A percentile compares a stretch with the other conserved stretches of the same genome.
Conservation (phyloP, 1,140 invertebrate genomes). For the Bombus superbus region DNA sequence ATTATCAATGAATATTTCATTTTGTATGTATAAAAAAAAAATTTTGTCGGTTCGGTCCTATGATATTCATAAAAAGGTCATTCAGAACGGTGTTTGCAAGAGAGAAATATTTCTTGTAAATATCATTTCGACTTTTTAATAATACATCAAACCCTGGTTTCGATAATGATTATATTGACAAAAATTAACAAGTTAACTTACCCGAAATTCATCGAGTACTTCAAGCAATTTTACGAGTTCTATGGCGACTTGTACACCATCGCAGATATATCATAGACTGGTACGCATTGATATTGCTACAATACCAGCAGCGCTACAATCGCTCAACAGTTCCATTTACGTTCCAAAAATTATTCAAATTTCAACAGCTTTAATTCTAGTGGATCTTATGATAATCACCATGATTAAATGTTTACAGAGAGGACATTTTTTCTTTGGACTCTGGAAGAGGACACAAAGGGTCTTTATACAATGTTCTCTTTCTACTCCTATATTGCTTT, state of each 20-base stretch:
- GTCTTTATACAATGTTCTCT: no score
- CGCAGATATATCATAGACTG: slow-evolving; percentile 30
- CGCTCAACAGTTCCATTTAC: slow-evolving; percentile 5
- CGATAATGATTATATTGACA: neutral
- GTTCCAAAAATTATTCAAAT: slow-evolving; percentile 25
- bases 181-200: slow-evolving; percentile 59
- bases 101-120: neutral
- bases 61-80: slow-evolving; percentile 52
- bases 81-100: neutral
- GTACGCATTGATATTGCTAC: slow-evolving; percentile 24
- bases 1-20: slow-evolving; percentile 46
- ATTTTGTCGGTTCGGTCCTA: slow-evolving; percentile 32
- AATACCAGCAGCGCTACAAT: slow-evolving; percentile 18
- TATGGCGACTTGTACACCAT: slow-evolving; percentile 61
- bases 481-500: no score
- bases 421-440: no score
- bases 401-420: no score
- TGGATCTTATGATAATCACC: neutral
- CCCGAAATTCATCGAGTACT: slow-evolving; percentile 65
- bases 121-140: neutral
- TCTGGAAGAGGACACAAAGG: no score
- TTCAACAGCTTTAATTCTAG: neutral
- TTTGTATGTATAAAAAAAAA: slow-evolving; percentile 32
- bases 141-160: neutral
- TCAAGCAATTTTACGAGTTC: slow-evolving; percentile 52